Evolutionary conservation across 2,888 invertebrate species (phyloP).

Genomic region (Sphaerophoria taeniata): DNA sequence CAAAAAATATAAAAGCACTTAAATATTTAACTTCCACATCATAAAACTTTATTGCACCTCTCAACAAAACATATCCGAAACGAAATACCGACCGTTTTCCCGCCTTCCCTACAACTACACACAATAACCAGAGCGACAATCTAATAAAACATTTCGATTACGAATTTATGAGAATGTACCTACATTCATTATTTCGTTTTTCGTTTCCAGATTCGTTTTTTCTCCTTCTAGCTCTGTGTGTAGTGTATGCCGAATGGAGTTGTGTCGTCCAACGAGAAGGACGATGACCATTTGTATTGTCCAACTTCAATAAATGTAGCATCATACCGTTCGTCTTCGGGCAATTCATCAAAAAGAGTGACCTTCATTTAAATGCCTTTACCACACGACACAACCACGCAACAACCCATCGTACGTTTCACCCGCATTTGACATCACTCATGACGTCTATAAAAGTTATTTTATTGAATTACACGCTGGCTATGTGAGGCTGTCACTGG

Average conservation of each 20-base stretch:
- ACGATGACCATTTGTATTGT: conserved; percentile 26
- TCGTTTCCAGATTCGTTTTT: background rate
- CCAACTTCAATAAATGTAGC: background rate
- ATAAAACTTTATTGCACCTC: conserved; percentile 66
- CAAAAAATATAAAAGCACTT: conserved; percentile 42
- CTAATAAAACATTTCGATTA: conserved; percentile 60
- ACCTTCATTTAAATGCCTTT: conserved; percentile 61
- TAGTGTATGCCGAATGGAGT: conserved; percentile 16
- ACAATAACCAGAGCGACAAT: conserved; percentile 22
- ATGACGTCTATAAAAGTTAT: conserved; percentile 55
- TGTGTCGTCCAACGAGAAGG: background rate
- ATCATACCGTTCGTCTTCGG: background rate
- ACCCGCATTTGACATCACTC: conserved; percentile 20
- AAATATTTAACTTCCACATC: conserved; percentile 64
- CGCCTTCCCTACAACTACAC: background rate
- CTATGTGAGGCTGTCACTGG: background rate
- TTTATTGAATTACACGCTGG: conserved; percentile 69
- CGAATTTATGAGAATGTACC: conserved; percentile 51
- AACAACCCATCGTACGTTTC: background rate
- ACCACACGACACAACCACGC: conserved; percentile 39
- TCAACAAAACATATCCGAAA: conserved; percentile 46
- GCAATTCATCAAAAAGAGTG: conserved; percentile 58
- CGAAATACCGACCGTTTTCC: background rate
- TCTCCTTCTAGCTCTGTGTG: conserved; percentile 22
- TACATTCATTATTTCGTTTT: conserved; percentile 43